Base-by-base conservation (phyloP, 2,888 invertebrate species). In the Hemicrepidius hirtus region DNA sequence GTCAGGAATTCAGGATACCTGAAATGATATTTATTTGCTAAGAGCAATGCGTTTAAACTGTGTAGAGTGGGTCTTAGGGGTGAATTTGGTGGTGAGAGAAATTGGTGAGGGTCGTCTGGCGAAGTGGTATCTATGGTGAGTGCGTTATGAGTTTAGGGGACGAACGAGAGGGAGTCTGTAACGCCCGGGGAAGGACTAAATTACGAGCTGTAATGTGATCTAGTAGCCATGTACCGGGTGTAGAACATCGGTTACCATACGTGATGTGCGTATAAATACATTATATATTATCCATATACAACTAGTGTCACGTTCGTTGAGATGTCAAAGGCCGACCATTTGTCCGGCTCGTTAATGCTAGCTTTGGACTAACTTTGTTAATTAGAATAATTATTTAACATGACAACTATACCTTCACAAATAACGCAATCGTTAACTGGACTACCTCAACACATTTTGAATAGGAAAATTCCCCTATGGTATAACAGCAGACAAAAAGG, bases 171-270 rank as follows among this genome's bases (percentile, higher is more conserved):
- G 76, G 78, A 73, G 77, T 71, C 64, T 70, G 73, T 75, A 73
- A 75, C 77, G 75, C 73, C 74, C 80, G 76, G 75, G 64, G 74
- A 79, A 80, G 81, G 82, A 80, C 82, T 81, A 82, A 83, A 83
- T 83, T 83, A 83, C 82, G 81, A 82, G 79, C 80, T 80, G 84
- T 83, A 82, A 83, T 83, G 83, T 82, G 82, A 83, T 83, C 83
- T 82, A 80, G 77, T 80, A 79, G 78, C 79, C 78, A 77, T 81
- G 83, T 82, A 80, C 83, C 83, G 81, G 82, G 80, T 84, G 83
- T 78, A 79, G 79, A 82, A 82, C 84, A 84, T 80, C 83, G 81
- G 84, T 83, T 83, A 82, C 82, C 77, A 81, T 80, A 84, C 84
- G 84, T 84, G 84, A 83, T 82, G 80, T 74, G 82, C 80, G 77